Evolutionary conservation across 2,888 invertebrate genomes (phyloP), one percentile per base, ranked within the genome.

Genomic region (Acutogordius australiensis): DNA sequence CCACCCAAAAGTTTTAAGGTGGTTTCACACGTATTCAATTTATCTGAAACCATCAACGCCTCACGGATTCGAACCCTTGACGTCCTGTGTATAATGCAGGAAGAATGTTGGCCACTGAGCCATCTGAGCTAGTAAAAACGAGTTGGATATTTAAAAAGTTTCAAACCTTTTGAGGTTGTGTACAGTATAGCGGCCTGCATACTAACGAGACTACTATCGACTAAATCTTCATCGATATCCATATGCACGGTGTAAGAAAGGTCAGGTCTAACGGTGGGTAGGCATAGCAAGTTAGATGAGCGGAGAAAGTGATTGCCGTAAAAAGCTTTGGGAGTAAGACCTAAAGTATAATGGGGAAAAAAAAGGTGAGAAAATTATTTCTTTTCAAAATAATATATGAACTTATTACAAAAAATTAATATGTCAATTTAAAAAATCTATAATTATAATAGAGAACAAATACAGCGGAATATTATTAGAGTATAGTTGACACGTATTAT

Each of bases 251-350:
- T 94, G 71, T 88, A 91, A 23, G 87, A 91, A 2, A 88, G 82
- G 73, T 99, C 97, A 0, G 97, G 94, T 69, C 90, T 94, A 62
- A 91, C 82, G 74, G 94, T 94, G 45, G 97, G 91, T 65, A 97
- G 73, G 13, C 88, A 86, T 61, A 97, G 75, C 61, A 97, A 76
- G 74, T 97, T 94, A 1, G 91, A 90, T 0, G 94, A 91, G 1
- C 97, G 79, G 59, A 97, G 94, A 73, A 97, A 97, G 78, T 91
- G 91, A 74, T 94, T 94, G 45, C 97, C 97, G 74, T 94, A 91
- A 79, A 97, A 97, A 68, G 90, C 87, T 73, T 94, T 90, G 66
- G 97, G 85, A 28, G 84, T 78, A 61, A 97, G 75, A 21, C 94
- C 91, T 68, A 81, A 29, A 62, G 61, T n/a, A n/a, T n/a, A n/a